These are phyloP conservation scores for Siphamia tubifer DNA, from an alignment of 2,113 vertebrate species.

Conservation along the genomic window DNA sequence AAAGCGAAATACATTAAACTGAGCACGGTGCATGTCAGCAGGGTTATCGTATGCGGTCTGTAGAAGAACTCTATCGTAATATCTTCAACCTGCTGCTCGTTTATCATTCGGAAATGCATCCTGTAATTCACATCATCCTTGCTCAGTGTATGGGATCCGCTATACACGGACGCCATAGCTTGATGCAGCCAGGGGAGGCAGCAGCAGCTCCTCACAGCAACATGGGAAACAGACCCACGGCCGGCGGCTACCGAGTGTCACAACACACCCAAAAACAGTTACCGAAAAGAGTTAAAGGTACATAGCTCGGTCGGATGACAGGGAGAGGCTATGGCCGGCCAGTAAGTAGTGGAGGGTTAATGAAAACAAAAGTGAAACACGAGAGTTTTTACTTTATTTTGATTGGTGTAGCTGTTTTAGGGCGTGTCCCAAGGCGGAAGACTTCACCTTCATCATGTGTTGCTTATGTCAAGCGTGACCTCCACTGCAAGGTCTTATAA, in stretches of 20 bases:
- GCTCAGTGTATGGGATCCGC: conserved; percentile 88
- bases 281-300: neutral
- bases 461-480: conserved; percentile 25
- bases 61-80: conserved; percentile 98
- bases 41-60: conserved; percentile 93
- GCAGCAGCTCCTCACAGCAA: conserved; percentile 5
- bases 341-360: neutral
- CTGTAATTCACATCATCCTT: conserved; percentile 97
- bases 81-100: conserved; percentile 98
- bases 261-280: neutral
- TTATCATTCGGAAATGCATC: conserved; percentile 98
- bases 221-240: conserved; percentile 15
- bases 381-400: conserved; percentile 5
- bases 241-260: neutral
- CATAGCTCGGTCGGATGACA: neutral
- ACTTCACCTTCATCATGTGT: conserved; percentile 17
- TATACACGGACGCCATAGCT: conserved; percentile 85
- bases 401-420: conserved; percentile 46
- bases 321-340: neutral
- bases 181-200: conserved; percentile 10
- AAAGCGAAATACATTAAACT: conserved; percentile 97
- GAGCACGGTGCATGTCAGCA: conserved; percentile 93
- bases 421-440: conserved; percentile 54
- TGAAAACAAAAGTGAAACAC: no score
- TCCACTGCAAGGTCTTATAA: neutral